Conservation (phyloP, 1,140 invertebrate genomes). For the Achroia grisella region DNA sequence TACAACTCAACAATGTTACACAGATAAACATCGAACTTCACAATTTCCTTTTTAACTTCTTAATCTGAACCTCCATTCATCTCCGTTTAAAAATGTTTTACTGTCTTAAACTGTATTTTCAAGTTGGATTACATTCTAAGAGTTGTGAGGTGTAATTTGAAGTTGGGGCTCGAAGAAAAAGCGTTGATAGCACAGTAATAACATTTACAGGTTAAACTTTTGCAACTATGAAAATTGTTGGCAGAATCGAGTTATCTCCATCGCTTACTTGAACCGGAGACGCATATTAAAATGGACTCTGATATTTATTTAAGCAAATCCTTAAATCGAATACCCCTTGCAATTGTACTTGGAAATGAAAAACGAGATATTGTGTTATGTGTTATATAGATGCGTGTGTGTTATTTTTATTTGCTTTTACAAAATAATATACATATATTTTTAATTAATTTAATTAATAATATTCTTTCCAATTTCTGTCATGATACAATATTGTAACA, state of each 20-base stretch:
- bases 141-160: constrained; percentile 14
- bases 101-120: constrained; percentile 7
- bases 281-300: background rate
- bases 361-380: too few species aligned
- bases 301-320: too few species aligned
- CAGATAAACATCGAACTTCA: constrained; percentile 2
- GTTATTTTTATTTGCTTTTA: too few species aligned
- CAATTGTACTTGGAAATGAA: too few species aligned
- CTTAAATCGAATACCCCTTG: too few species aligned
- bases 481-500: too few species aligned
- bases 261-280: constrained; percentile 5
- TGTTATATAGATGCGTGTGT: too few species aligned
- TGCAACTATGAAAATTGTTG: constrained; percentile 20
- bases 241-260: constrained; percentile 12
- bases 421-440: too few species aligned
- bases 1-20: constrained; percentile 1
- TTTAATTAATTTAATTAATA: too few species aligned
- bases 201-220: constrained; percentile 17
- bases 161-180: constrained; percentile 11
- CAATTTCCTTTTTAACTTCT: constrained; percentile 4
- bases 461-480: too few species aligned
- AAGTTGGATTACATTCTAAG: constrained; percentile 15
- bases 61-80: constrained; percentile 2
- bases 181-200: constrained; percentile 15
- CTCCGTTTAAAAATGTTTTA: constrained; percentile 7